These are phyloP conservation scores for Meteorus cinctellus DNA, from an alignment of 2,888 invertebrate genomes.

Conservation along the genomic window DNA sequence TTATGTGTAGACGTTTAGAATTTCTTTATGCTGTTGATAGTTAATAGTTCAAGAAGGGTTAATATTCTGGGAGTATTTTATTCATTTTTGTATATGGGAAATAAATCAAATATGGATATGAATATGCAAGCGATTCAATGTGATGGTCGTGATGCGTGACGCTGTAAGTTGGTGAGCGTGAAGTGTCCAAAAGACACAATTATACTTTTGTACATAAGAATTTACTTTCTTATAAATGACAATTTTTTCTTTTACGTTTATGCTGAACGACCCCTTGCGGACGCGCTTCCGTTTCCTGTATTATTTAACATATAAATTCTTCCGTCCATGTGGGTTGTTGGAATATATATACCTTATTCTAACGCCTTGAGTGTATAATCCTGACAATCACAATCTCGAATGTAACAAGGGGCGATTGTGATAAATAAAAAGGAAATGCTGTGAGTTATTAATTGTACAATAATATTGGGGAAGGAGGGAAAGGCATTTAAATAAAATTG, in stretches of 20 bases:
- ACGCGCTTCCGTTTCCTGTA: conserved; percentile 34
- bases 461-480: too few species aligned
- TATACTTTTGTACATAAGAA: not conserved
- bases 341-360: conserved; percentile 2
- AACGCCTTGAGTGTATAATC: conserved; percentile 13
- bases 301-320: conserved; percentile 10
- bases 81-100: not conserved
- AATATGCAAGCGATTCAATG: not conserved
- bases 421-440: not conserved
- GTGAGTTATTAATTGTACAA: too few species aligned
- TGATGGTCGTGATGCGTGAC: not conserved
- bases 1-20: too few species aligned
- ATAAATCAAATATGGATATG: conserved; percentile 15
- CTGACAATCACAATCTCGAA: not conserved
- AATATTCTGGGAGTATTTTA: too few species aligned
- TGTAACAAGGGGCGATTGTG: too few species aligned
- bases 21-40: too few species aligned
- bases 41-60: too few species aligned
- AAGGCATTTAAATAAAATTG: too few species aligned
- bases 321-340: not conserved
- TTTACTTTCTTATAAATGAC: conserved; percentile 25
- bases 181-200: conserved; percentile 1
- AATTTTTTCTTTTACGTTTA: conserved; percentile 17
- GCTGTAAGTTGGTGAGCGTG: not conserved
- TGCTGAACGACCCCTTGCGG: conserved; percentile 23